Conservation (phyloP, 1,140 invertebrate species). For the Cyrtorhinus lividipennis region DNA sequence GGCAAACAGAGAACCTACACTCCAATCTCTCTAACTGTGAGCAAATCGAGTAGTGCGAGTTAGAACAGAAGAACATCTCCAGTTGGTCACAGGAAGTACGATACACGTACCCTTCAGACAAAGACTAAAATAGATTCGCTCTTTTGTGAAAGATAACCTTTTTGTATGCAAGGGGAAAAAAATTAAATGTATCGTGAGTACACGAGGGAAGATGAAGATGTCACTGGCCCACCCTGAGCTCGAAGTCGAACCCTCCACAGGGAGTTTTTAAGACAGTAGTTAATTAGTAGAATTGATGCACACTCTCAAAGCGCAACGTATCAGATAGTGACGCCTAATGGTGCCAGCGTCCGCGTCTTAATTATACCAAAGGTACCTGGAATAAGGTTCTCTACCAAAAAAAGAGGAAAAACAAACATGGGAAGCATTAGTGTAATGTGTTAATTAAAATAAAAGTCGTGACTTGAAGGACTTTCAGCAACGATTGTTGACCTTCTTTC, state of each 20-base stretch:
- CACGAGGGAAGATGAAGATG: background rate
- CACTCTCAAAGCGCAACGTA: background rate
- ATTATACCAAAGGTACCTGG: background rate
- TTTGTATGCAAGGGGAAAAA: too few relatives aligned
- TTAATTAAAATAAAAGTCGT: constrained; percentile 7
- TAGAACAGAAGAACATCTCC: too few relatives aligned
- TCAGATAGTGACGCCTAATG: constrained; percentile 8
- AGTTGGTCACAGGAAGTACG: too few relatives aligned
- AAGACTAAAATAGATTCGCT: too few relatives aligned
- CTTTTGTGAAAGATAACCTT: too few relatives aligned
- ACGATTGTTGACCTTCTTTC: too few relatives aligned
- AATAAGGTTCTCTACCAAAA: background rate
- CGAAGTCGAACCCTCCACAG: background rate
- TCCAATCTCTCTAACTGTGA: too few relatives aligned
- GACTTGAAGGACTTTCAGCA: too few relatives aligned
- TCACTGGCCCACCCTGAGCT: background rate
- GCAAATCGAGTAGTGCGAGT: too few relatives aligned
- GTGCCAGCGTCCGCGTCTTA: background rate
- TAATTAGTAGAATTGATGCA: constrained; percentile 10
- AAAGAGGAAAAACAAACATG: background rate
- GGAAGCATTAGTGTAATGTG: constrained; percentile 2
- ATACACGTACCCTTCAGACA: too few relatives aligned
- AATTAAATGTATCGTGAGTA: background rate
- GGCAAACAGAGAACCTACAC: too few relatives aligned
- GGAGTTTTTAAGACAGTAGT: background rate